A percentile compares a stretch with the other conserved stretches of the same genome.
Conservation (phyloP, 2,797 vertebrate species). For the Adelosebastes latens region DNA sequence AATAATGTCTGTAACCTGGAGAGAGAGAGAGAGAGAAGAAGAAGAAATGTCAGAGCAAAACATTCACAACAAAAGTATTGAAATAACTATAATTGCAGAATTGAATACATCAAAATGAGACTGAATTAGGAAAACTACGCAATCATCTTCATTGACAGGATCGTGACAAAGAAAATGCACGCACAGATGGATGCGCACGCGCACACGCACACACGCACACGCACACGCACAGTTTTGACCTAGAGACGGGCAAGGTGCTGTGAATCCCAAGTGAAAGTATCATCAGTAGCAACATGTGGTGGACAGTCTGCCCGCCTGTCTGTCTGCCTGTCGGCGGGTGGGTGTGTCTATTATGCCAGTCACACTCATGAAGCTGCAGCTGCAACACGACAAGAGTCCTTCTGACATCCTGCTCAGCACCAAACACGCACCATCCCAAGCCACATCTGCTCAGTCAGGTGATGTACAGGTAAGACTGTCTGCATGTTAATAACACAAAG, state of each 20-base stretch:
- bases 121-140: not conserved
- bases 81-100: not conserved
- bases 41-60: slow-evolving; percentile 30
- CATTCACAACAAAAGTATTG: not conserved
- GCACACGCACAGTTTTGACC: slow-evolving; percentile 4
- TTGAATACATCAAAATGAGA: not conserved
- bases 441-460: not conserved
- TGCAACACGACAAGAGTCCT: slow-evolving; percentile 30
- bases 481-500: not conserved
- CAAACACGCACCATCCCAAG: not conserved
- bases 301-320: slow-evolving; percentile 24
- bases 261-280: slow-evolving; percentile 25
- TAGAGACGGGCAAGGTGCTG: slow-evolving; percentile 7
- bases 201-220: not conserved
- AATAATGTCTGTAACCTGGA: slow-evolving; percentile 93
- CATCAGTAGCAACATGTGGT: slow-evolving; percentile 60
- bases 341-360: slow-evolving; percentile 69
- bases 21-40: slow-evolving; percentile 38
- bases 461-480: not conserved
- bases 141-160: not conserved
- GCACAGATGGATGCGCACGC: not conserved
- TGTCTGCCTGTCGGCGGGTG: slow-evolving; percentile 45
- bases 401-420: slow-evolving; percentile 18
- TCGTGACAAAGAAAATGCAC: not conserved
- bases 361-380: slow-evolving; percentile 50